Evolutionary conservation across 2,797 vertebrate species (phyloP).

Genomic region (Gephyroberyx darwinii): DNA sequence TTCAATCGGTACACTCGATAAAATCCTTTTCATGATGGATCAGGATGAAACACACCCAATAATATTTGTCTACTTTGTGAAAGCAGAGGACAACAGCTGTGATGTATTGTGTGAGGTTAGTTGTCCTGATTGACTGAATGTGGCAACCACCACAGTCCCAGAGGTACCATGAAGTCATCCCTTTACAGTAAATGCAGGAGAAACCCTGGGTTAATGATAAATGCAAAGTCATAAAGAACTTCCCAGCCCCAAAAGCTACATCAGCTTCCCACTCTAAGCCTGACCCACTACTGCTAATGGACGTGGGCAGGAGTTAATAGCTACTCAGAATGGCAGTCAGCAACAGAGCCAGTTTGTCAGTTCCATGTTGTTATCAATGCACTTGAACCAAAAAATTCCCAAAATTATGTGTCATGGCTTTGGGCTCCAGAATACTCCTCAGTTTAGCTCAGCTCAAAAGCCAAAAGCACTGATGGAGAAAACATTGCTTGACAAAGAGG

Average conservation of each 20-base stretch:
- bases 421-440: not conserved
- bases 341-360: constrained; percentile 52
- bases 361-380: constrained; percentile 49
- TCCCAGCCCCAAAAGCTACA: constrained; percentile 57
- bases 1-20: constrained; percentile 22
- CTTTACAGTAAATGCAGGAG: constrained; percentile 76
- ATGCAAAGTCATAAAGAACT: constrained; percentile 49
- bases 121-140: constrained; percentile 52
- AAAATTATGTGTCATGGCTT: constrained; percentile 22
- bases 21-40: constrained; percentile 5
- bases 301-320: constrained; percentile 72
- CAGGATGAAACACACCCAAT: constrained; percentile 7
- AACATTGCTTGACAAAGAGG: not conserved
- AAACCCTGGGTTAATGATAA: constrained; percentile 70
- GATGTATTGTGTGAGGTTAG: constrained; percentile 33
- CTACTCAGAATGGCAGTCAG: constrained; percentile 62
- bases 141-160: constrained; percentile 61
- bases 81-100: constrained; percentile 28
- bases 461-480: not conserved
- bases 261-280: constrained; percentile 73
- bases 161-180: constrained; percentile 61
- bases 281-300: constrained; percentile 77
- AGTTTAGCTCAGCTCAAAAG: not conserved
- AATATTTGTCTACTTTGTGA: constrained; percentile 1
- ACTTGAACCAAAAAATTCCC: constrained; percentile 27